Conservation (phyloP, 2,888 invertebrate genomes). For the Cheiracanthium punctorium region DNA sequence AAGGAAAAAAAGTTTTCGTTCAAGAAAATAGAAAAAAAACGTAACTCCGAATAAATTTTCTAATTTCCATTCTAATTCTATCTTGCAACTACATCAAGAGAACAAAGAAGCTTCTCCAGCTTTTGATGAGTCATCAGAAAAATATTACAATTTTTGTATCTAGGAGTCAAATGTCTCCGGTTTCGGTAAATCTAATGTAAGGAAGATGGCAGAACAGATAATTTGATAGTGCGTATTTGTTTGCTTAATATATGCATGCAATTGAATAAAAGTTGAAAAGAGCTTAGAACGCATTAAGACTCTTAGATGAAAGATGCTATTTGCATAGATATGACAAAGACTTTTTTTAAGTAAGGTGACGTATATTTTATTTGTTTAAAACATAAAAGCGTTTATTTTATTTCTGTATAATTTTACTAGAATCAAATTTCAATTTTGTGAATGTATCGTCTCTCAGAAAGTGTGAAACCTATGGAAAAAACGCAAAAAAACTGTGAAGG, state of each 20-base stretch:
- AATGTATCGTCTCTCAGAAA: neutral
- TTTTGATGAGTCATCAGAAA: neutral
- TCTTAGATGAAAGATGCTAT: neutral
- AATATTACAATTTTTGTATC: neutral
- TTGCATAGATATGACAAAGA: neutral
- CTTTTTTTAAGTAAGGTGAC: neutral
- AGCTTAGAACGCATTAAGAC: neutral
- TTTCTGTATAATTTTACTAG: neutral
- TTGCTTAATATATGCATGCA: neutral
- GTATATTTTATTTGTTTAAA: neutral
- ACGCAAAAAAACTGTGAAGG: too few relatives aligned
- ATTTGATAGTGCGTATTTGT: neutral
- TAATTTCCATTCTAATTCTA: too few relatives aligned
- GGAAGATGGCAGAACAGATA: neutral
- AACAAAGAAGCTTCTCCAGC: neutral
- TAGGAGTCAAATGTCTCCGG: neutral
- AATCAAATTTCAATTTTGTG: neutral
- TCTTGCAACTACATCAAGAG: neutral
- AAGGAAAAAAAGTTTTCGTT: too few relatives aligned
- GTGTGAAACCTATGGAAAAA: too few relatives aligned
- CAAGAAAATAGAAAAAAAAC: too few relatives aligned
- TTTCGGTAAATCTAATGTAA: neutral
- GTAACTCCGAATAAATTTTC: too few relatives aligned
- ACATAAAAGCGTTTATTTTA: neutral
- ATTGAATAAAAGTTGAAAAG: neutral